Evolutionary conservation across 2,888 invertebrate species (phyloP), one percentile per base, ranked within the genome.

Genomic region (Drosophila barbarae): DNA sequence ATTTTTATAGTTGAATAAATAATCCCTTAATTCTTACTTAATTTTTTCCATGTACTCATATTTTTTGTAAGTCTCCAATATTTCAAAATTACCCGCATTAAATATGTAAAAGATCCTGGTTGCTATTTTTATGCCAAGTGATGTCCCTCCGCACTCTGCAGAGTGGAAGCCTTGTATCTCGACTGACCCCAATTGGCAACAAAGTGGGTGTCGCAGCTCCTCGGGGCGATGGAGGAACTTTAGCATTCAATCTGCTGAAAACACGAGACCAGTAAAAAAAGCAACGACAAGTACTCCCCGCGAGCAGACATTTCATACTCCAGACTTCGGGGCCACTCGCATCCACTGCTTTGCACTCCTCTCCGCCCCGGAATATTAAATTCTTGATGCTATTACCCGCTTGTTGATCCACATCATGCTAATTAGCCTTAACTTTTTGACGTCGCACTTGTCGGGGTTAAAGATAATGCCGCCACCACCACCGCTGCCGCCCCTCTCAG

Each of bases 401-500:
- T 63, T 59, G 61, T 63, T 63, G 61, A 63, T 63, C 61, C 61
- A 63, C 61, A 60, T 63, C 61, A 63, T 63, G 61, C 61, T 63
- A 63, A 63, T 63, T 63, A 63, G 61, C 60, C 60, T 13, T 32
- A 50, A 63, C 60, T 60, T 63, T 50, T 59, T 50, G 61, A 61
- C 59, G 61, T 58, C 59, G 49, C 56, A 46, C 46, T 60, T 56
- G 56, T 23, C 41, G 38, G 56, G 59, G 59, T 34, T 56, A 56
- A 56, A 56, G 59, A 60, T 56, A 60, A 38, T 32, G 49, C 21
- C 41, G 5, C 28, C 52, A 1, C 36, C 52, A 1, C 36, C 9
- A 1, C 36, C 15, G 1, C 36, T 10, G 1, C 21, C 42, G 6
- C n/a, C 12, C 13, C 23, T 21, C 15, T 5, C 28, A 34, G 9